These are phyloP conservation scores for Brenthis daphne DNA, from an alignment of 2,888 invertebrate genomes.

Conservation along the genomic window DNA sequence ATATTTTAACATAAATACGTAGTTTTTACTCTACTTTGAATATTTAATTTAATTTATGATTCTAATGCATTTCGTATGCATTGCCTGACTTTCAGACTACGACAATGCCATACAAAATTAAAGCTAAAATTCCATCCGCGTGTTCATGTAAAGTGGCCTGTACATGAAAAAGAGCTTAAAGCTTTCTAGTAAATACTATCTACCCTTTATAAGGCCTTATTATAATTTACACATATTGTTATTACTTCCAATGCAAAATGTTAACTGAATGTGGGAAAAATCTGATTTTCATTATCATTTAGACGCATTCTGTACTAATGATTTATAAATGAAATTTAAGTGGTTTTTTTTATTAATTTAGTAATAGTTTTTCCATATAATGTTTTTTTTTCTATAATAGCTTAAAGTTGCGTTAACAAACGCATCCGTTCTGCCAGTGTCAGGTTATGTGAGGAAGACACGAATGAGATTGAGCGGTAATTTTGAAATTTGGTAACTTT, in stretches of 20 bases:
- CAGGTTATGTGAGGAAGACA: too few relatives aligned
- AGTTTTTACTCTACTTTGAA: slow-evolving; percentile 7
- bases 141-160: slow-evolving; percentile 17
- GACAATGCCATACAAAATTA: slow-evolving; percentile 30
- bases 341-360: too few relatives aligned
- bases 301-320: too few relatives aligned
- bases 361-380: too few relatives aligned
- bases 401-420: too few relatives aligned
- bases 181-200: not conserved
- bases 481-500: too few relatives aligned
- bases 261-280: too few relatives aligned
- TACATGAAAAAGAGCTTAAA: slow-evolving; percentile 13
- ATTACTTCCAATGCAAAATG: not conserved
- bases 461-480: too few relatives aligned
- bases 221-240: not conserved
- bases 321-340: too few relatives aligned
- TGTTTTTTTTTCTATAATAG: too few relatives aligned
- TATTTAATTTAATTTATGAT: slow-evolving; percentile 1
- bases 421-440: too few relatives aligned
- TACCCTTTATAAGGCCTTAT: not conserved
- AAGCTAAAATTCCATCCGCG: slow-evolving; percentile 26
- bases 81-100: slow-evolving; percentile 11
- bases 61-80: slow-evolving; percentile 18
- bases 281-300: too few relatives aligned
- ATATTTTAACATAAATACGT: slow-evolving; percentile 9